A percentile compares a stretch with the other conserved stretches of the same genome.
Evolutionary conservation across 2,888 invertebrate species (phyloP).

Genomic region (Aleiodes leptofemur): DNA sequence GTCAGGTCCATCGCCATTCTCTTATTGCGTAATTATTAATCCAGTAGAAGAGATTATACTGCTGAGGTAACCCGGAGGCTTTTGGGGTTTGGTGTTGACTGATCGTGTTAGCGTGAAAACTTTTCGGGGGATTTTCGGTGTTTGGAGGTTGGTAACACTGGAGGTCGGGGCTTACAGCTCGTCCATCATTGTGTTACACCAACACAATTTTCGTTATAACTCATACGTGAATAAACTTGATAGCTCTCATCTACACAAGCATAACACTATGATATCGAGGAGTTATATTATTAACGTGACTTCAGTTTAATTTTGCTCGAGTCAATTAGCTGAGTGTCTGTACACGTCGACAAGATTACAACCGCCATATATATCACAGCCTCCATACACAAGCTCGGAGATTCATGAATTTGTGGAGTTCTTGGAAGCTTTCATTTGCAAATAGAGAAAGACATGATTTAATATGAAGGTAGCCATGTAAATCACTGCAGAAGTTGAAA

Average conservation of each 20-base stretch:
- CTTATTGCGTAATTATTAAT: constrained; percentile 71
- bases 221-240: constrained; percentile 1
- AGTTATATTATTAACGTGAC: constrained; percentile 74
- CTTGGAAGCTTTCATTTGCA: neutral
- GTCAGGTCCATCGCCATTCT: constrained; percentile 10
- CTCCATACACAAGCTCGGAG: too few species aligned
- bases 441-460: neutral
- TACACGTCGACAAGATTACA: constrained; percentile 49
- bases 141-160: constrained; percentile 69
- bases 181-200: constrained; percentile 68
- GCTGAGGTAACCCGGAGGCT: constrained; percentile 57
- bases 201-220: constrained; percentile 12
- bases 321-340: constrained; percentile 65
- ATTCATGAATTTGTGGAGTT: neutral
- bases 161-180: constrained; percentile 62
- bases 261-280: constrained; percentile 57
- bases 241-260: constrained; percentile 15
- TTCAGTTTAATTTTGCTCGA: constrained; percentile 73
- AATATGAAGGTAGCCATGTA: too few species aligned
- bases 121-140: constrained; percentile 68
- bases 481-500: too few species aligned
- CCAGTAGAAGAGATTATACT: constrained; percentile 69
- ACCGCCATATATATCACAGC: constrained; percentile 16
- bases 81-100: constrained; percentile 69
- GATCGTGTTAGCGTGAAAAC: constrained; percentile 70